Evolutionary conservation across 1,140 invertebrate genomes (phyloP).

Genomic region (Neotoxoptera formosana): DNA sequence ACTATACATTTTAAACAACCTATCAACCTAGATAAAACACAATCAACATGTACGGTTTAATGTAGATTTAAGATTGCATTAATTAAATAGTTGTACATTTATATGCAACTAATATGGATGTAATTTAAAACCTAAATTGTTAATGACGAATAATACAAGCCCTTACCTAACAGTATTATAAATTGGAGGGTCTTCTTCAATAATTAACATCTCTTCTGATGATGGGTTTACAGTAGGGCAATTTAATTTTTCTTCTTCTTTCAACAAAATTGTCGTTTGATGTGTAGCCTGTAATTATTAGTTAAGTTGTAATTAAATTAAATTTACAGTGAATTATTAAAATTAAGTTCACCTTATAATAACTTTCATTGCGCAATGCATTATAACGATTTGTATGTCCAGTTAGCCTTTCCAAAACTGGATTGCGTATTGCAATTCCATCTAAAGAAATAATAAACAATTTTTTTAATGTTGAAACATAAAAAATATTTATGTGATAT

Average conservation of each 20-base stretch:
- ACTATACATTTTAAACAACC: background rate
- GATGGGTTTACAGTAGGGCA: slow-evolving; percentile 67
- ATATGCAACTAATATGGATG: background rate
- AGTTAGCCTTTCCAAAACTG: slow-evolving; percentile 84
- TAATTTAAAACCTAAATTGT: background rate
- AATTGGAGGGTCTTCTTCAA: slow-evolving; percentile 72
- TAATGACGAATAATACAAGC: background rate
- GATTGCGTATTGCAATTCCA: slow-evolving; percentile 68
- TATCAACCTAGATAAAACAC: background rate
- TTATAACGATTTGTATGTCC: slow-evolving; percentile 68
- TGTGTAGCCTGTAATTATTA: slow-evolving; percentile 66
- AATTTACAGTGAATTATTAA: background rate
- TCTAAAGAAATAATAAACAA: slow-evolving; percentile 58
- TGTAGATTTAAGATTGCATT: background rate
- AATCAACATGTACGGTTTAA: background rate
- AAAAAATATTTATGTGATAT: background rate
- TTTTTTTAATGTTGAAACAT: background rate
- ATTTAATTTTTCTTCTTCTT: slow-evolving; percentile 62
- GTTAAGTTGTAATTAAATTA: background rate
- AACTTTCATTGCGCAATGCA: slow-evolving; percentile 81
- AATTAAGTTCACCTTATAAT: slow-evolving; percentile 68
- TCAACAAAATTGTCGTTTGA: slow-evolving; percentile 67
- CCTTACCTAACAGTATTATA: slow-evolving; percentile 55
- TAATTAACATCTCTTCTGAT: slow-evolving; percentile 71
- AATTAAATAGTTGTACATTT: background rate